Base-by-base conservation (phyloP, 2,797 vertebrate genomes). In the Macroramphosus scolopax region DNA sequence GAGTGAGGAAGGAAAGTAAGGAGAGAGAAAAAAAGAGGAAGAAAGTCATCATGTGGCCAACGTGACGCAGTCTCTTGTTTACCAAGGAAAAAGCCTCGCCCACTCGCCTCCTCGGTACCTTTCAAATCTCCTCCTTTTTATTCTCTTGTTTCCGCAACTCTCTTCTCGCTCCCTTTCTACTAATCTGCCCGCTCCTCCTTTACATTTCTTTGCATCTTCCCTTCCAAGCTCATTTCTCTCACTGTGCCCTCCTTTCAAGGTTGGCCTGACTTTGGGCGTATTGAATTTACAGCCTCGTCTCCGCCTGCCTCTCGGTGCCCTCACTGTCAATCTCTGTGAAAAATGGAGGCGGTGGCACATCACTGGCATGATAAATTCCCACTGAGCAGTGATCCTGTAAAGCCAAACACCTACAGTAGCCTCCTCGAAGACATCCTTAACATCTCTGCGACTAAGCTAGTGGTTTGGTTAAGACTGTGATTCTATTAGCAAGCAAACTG, bases 181-280 rank as follows among this genome's bases (percentile, higher is more conserved):
- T 72, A 50, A 71, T 61, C 61, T 69, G 41, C 45, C 36, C 41
- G 54, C 44, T 54, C 38, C 34, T 57, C 53, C 51, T 40, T 41
- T 44, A 28, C 52, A 34, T 68, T 75, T 49, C 77, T 36, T 63
- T 55, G 47, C 60, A 53, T 68, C 56, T 64, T 48, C 47, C 43
- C 40, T 51, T 48, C 33, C 40, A 5, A 77, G 68, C 75, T 78
- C 58, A 61, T 68, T 80, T 74, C 71, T 64, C 46, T 44, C 57
- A 57, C 59, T 11, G 33, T 84, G 81, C 73, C 84, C 82, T 79
- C 72, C 38, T 65, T 71, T 80, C 77, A 85, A 85, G 84, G 84
- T 85, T 83, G 75, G 68, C 53, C 65, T 79, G 84, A 85, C 86
- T 86, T 87, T 83, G 79, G 72, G 77, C 31, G 74, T 76, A 67